Evolutionary conservation across 2,797 vertebrate genomes (phyloP), one percentile per base, ranked within the genome.

Genomic region (Sandelia bainsii): DNA sequence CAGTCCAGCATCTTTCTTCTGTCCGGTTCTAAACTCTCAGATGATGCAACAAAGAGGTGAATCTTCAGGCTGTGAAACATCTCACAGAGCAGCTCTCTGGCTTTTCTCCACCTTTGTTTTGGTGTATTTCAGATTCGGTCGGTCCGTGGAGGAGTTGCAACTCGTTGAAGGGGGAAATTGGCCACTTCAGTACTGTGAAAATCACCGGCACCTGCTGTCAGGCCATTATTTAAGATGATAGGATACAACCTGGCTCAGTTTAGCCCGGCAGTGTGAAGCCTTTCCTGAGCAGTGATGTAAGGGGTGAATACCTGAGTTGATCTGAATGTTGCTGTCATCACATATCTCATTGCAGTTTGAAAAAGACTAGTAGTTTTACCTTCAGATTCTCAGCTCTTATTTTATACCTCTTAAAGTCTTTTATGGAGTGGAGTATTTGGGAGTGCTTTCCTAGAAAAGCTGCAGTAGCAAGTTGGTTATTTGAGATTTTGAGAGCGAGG

Each of bases 171-270:
- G 54, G 32, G 61, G 63, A 51, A 72, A 72, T 50, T 27, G 62
- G 14, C 61, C 64, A 57, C 50, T 61, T 64, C 45, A 65, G 48
- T n/a, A 27, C 37, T 19, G 72, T 56, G 56, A 72, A 74, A 72
- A 75, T 52, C 63, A 49, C 29, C 46, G 13, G 7, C 63, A 17
- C 62, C 64, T 44, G 58, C 69, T 49, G 71, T 75, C 75, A 69
- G 71, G 44, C 44, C 11, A 34, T 70, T 69, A 79, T 78, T 76
- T 67, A 45, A 64, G 50, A 58, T 79, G 56, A 79, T 23, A 14
- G 59, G 69, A 81, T 56, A 54, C 39, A 16, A 56, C 14, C 37
- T 6, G 27, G 44, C 37, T 59, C 51, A 4, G 59, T 53, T 61
- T 25, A 58, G 29, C 50, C 17, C 25, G 13, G 46, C 14, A 19